phyloP scores from a whole-genome alignment of 2,113 vertebrate species.

The Gorsachius goisagi region DNA sequence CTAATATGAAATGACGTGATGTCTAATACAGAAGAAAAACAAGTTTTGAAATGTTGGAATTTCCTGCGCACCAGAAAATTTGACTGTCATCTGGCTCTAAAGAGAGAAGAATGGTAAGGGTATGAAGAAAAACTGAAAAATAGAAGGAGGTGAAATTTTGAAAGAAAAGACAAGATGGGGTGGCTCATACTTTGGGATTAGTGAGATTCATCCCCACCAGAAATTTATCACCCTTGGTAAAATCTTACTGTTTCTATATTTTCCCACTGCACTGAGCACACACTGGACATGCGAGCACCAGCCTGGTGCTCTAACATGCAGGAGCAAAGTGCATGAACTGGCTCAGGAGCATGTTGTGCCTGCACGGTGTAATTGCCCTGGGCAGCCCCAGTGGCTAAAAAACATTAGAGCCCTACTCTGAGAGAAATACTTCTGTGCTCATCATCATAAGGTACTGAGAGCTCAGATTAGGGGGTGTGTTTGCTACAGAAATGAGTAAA shows the following conservation, averaged over 20 bases:
- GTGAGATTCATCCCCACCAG: not conserved
- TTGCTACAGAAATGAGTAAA: not conserved
- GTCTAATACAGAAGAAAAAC: slow-evolving; percentile 33
- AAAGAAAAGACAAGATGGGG: not conserved
- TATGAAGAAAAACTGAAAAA: not conserved
- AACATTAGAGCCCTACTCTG: not conserved
- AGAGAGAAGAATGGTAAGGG: not conserved
- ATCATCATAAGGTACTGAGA: not conserved
- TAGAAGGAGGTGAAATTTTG: not conserved
- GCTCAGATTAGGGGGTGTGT: not conserved
- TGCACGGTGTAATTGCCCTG: not conserved
- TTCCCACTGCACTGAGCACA: not conserved
- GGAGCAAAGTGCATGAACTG: not conserved
- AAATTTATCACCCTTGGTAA: not conserved
- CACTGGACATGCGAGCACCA: rapidly evolving
- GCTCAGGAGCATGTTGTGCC: rapidly evolving
- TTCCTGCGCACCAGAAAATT: slow-evolving; percentile 5
- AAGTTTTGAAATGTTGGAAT: slow-evolving; percentile 27
- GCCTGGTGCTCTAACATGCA: not conserved
- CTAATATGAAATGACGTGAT: slow-evolving; percentile 20
- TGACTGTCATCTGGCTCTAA: not conserved
- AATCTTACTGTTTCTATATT: not conserved
- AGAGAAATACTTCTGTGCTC: not conserved
- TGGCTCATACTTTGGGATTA: not conserved
- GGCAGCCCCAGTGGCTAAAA: not conserved